Conservation (phyloP, 2,888 invertebrate species). For the Kuschelorhynchus macadamiae region DNA sequence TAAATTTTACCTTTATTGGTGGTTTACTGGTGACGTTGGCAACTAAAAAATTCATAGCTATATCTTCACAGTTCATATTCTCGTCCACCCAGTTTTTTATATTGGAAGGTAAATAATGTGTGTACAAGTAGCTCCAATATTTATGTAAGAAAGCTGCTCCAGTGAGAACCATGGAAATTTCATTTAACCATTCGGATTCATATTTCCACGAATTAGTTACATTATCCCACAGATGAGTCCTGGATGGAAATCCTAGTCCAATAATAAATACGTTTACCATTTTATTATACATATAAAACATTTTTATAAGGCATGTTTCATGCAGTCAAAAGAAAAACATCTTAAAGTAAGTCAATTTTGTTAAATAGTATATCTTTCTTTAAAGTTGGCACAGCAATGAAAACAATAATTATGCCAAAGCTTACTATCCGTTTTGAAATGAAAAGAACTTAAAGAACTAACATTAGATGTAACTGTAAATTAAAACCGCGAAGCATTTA, state of each 20-base stretch:
- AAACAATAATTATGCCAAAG: too few species aligned
- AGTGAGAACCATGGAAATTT: constrained; percentile 95
- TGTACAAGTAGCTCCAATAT: constrained; percentile 96
- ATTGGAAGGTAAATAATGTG: constrained; percentile 86
- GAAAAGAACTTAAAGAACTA: too few species aligned
- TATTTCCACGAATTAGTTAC: constrained; percentile 89
- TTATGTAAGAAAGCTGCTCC: constrained; percentile 98
- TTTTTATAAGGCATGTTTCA: too few species aligned
- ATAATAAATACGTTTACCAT: neutral
- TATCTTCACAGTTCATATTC: constrained; percentile 98
- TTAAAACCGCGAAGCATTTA: too few species aligned
- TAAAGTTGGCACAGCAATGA: too few species aligned
- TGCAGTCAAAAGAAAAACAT: too few species aligned
- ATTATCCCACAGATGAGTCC: constrained; percentile 96
- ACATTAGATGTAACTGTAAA: too few species aligned
- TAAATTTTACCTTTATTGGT: constrained; percentile 82
- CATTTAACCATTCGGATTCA: constrained; percentile 98
- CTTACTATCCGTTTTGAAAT: too few species aligned
- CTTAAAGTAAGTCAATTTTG: too few species aligned
- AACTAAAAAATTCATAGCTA: constrained; percentile 97
- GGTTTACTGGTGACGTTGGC: constrained; percentile 94
- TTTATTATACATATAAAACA: too few species aligned
- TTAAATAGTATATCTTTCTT: too few species aligned
- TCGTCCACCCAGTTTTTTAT: constrained; percentile 93
- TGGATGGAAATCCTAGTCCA: constrained; percentile 87